Evolutionary conservation across 1,140 invertebrate species (phyloP), one percentile per base, ranked within the genome.

Genomic region (Ostrea edulis): DNA sequence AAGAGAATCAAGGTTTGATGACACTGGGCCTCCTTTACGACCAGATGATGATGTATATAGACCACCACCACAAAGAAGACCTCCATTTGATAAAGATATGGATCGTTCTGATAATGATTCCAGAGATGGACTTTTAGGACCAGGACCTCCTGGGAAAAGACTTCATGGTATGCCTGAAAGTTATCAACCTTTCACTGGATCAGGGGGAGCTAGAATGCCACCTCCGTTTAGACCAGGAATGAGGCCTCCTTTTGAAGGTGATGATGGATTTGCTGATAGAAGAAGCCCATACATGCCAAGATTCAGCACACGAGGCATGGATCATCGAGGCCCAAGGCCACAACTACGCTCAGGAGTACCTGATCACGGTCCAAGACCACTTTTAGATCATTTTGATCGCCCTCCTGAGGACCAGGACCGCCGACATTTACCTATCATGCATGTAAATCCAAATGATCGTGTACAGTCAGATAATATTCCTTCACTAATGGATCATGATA

Each of bases 321-420:
- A 85, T 9, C 53, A 58, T 35, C 54, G 83, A 35, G 83, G 83
- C 58, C 54, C 83, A 22, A 85, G 83, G 62, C 83, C 83, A 44
- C 25, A 14, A 77, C 68, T 58, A 9, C 58, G 83, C 58, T 54
- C 83, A 85, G 83, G 53, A 7, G 22, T 35, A n/a, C 83, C 53
- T 35, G 54, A 54, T n/a, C 82, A 54, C 17, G 58, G 58, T 35
- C 54, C 58, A 22, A 58, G 29, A 29, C 58, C 58, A 65, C 84
- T 29, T 25, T 22, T 84, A 11, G 82, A 84, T 22, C 55, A 17
- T 1, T 85, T 62, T 44, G 58, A 65, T 25, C 35, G 84, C 14
- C 25, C 54, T 85, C 84, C 54, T 35, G 52, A 25, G n/a, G 58
- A 85, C 62, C 84, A 85, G n/a, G 54, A 58, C 29, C 29, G 54